phyloP scores from a whole-genome alignment of 2,113 vertebrate genomes.

The Uria aalge region DNA sequence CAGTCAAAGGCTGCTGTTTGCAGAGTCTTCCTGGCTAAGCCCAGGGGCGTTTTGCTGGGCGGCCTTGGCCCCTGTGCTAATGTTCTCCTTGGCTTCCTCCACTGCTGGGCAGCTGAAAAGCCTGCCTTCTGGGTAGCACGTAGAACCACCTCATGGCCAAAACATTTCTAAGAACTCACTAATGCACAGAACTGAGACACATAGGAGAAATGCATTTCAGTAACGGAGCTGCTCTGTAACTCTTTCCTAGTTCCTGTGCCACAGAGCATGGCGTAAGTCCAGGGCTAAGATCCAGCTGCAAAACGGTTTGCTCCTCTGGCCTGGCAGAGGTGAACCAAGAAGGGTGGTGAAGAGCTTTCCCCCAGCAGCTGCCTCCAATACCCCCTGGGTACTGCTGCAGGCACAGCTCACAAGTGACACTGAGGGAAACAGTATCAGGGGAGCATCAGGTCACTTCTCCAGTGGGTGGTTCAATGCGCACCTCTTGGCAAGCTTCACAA shows the following conservation, averaged over 20 bases:
- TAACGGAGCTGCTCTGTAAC: neutral
- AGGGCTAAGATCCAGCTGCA: neutral
- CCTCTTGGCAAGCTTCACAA: neutral
- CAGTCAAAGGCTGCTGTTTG: slow-evolving; percentile 17
- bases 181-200: neutral
- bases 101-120: neutral
- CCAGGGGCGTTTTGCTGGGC: neutral
- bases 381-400: neutral
- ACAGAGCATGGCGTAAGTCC: neutral
- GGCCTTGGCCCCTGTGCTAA: neutral
- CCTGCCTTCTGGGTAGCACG: neutral
- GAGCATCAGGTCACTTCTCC: neutral
- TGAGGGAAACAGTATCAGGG: accelerated
- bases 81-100: neutral
- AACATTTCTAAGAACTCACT: neutral
- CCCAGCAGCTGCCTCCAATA: neutral
- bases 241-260: neutral
- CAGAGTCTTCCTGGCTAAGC: neutral
- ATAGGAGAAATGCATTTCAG: neutral
- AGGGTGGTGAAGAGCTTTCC: neutral
- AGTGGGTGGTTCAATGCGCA: too few species aligned
- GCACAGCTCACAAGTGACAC: neutral
- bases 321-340: neutral
- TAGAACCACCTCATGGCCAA: neutral
- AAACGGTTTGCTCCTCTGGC: neutral